These are phyloP conservation scores for Manis javanica DNA, from an alignment of 2,797 vertebrate genomes.

Conservation along the genomic window DNA sequence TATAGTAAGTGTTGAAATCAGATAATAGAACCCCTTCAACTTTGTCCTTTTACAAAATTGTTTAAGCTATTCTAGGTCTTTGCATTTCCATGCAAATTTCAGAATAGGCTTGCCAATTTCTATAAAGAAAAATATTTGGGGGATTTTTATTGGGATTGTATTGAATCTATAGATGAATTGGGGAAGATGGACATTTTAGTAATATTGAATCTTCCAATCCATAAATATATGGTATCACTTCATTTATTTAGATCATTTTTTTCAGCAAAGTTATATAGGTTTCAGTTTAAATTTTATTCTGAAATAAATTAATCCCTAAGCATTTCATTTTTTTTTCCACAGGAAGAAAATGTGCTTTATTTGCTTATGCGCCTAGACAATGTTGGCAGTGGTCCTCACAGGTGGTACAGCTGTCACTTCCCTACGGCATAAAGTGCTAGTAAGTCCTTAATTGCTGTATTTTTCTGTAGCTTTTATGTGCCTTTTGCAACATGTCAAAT, in stretches of 20 bases:
- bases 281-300: constrained; percentile 30
- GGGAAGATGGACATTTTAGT: not conserved
- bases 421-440: not conserved
- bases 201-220: not conserved
- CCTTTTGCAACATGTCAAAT: not conserved
- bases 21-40: not conserved
- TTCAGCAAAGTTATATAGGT: not conserved
- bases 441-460: not conserved
- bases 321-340: not conserved
- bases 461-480: not conserved
- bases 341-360: not conserved
- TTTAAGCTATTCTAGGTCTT: not conserved
- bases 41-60: constrained; percentile 14
- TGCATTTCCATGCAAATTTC: not conserved
- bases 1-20: not conserved
- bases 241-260: constrained; percentile 1
- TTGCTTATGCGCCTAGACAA: not conserved
- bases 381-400: not conserved
- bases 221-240: not conserved
- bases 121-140: not conserved
- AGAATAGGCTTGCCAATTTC: not conserved
- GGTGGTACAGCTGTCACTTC: not conserved
- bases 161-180: not conserved
- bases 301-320: not conserved
- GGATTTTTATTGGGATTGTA: not conserved